Evolutionary conservation across 2,113 vertebrate species (phyloP).

Genomic region (Antechinus flavipes): DNA sequence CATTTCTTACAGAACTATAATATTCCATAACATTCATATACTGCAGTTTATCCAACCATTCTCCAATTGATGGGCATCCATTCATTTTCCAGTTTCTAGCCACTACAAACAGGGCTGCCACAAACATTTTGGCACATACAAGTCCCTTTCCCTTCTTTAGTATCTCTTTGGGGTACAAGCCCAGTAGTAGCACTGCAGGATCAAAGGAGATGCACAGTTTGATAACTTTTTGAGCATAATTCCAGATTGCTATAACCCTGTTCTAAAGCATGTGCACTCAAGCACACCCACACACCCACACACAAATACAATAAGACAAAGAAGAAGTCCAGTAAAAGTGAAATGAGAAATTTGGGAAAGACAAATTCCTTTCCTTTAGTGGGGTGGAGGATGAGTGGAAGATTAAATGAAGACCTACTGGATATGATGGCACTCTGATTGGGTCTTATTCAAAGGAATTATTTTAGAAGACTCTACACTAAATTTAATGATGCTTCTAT

Average conservation of each 20-base stretch:
- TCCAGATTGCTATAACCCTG: background rate
- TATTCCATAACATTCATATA: too few relatives aligned
- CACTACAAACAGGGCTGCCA: too few relatives aligned
- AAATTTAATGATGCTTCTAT: background rate
- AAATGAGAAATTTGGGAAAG: background rate
- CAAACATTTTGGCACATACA: too few relatives aligned
- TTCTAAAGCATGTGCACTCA: background rate
- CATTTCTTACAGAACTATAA: too few relatives aligned
- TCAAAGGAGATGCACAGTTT: too few relatives aligned
- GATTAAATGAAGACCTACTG: background rate
- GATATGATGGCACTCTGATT: background rate
- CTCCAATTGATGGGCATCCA: too few relatives aligned
- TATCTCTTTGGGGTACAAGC: too few relatives aligned
- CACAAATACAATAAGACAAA: background rate
- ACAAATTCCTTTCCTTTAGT: background rate
- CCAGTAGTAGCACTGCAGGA: too few relatives aligned
- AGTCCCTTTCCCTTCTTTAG: too few relatives aligned
- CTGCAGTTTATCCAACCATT: too few relatives aligned
- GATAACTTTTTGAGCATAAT: too few relatives aligned
- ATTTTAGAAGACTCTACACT: background rate
- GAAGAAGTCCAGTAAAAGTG: background rate
- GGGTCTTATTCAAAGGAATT: background rate
- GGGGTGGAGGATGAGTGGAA: background rate
- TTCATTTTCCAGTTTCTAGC: too few relatives aligned
- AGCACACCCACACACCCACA: background rate